phyloP scores from a whole-genome alignment of 2,888 invertebrate species.

The Drosophila niveifrons region DNA sequence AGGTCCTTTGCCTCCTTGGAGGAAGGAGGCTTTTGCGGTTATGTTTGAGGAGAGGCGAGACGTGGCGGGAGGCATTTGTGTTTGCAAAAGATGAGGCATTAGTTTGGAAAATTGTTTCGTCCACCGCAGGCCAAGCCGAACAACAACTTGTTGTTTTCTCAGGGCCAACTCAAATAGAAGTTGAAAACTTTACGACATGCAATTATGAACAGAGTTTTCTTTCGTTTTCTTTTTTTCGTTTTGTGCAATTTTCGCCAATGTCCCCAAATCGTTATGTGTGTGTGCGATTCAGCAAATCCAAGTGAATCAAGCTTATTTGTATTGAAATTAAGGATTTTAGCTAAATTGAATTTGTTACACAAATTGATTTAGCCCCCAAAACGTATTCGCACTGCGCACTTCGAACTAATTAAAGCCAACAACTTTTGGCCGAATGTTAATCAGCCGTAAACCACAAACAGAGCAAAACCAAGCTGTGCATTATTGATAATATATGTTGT shows the following conservation, averaged over 20 bases:
- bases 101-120: conserved; percentile 78
- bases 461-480: conserved; percentile 43
- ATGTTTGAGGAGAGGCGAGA: background rate
- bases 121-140: conserved; percentile 67
- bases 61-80: background rate
- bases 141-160: conserved; percentile 71
- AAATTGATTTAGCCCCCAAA: conserved; percentile 23
- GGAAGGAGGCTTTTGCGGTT: conserved; percentile 1
- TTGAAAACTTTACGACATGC: conserved; percentile 61
- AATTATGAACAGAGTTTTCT: conserved; percentile 61
- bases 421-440: conserved; percentile 50
- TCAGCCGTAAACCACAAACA: conserved; percentile 35
- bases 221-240: conserved; percentile 6
- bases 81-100: conserved; percentile 46
- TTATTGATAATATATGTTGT: conserved; percentile 66
- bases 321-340: conserved; percentile 47
- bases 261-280: background rate
- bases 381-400: conserved; percentile 25
- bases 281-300: conserved; percentile 8
- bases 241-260: background rate
- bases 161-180: conserved; percentile 65
- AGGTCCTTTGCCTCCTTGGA: conserved; percentile 6
- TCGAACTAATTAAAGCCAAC: conserved; percentile 59
- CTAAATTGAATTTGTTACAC: conserved; percentile 51
- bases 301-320: conserved; percentile 43